Evolutionary conservation across 2,113 vertebrate species (phyloP).

Genomic region (Passer domesticus): DNA sequence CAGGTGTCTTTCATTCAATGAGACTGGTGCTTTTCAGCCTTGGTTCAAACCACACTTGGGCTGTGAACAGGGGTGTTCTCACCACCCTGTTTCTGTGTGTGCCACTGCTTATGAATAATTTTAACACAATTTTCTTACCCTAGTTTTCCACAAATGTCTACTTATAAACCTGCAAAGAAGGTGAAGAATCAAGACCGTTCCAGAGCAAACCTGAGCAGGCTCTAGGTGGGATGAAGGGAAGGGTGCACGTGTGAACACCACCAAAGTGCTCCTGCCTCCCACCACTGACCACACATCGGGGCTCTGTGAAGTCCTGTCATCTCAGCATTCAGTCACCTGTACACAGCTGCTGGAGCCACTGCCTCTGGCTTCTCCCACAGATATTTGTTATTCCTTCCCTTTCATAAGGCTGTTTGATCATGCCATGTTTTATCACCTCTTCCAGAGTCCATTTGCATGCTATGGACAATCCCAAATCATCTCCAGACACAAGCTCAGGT

Average conservation of each 20-base stretch:
- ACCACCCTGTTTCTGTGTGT: fast-evolving
- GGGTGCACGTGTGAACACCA: fast-evolving
- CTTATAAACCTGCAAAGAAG: background rate
- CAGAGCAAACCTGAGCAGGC: background rate
- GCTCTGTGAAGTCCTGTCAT: background rate
- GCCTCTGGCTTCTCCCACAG: background rate
- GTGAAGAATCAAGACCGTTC: background rate
- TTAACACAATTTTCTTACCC: background rate
- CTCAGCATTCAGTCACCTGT: background rate
- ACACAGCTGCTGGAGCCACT: background rate
- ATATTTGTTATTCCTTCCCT: fast-evolving
- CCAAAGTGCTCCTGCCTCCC: background rate
- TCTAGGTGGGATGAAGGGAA: background rate
- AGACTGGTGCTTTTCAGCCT: background rate
- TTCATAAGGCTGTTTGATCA: background rate
- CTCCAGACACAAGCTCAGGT: fast-evolving
- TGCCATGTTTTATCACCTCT: background rate
- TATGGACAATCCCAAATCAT: background rate
- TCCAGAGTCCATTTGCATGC: background rate
- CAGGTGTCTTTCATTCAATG: background rate
- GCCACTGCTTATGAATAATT: background rate
- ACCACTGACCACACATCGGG: fast-evolving
- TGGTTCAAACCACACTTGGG: background rate
- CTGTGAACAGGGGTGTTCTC: fast-evolving
- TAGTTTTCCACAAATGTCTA: background rate